Evolutionary conservation across 1,140 invertebrate genomes (phyloP).

Genomic region (Lordiphosa collinella): DNA sequence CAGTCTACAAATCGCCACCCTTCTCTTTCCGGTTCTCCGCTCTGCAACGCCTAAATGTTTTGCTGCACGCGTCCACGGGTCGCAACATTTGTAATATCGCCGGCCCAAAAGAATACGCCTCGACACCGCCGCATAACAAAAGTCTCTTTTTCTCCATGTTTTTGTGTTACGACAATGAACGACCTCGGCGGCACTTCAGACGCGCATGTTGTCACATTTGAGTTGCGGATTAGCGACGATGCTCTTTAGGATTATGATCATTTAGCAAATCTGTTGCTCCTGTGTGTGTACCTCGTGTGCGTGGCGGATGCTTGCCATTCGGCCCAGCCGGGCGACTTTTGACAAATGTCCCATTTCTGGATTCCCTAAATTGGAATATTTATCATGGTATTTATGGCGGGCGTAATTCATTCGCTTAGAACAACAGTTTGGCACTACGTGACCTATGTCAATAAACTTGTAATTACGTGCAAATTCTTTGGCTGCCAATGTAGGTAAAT

Average conservation of each 20-base stretch:
- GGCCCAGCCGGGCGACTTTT: constrained; percentile 28
- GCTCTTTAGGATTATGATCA: constrained; percentile 78
- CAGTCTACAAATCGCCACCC: constrained; percentile 11
- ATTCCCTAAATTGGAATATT: constrained; percentile 1
- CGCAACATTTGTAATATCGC: constrained; percentile 27
- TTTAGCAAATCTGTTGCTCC: constrained; percentile 79
- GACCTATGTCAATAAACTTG: constrained; percentile 71
- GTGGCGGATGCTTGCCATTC: constrained; percentile 42
- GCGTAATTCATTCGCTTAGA: constrained; percentile 20
- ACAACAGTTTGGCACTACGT: constrained; percentile 37
- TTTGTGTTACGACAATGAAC: constrained; percentile 13
- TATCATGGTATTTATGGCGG: background rate
- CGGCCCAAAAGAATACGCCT: constrained; percentile 26
- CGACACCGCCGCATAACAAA: background rate
- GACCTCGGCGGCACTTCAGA: constrained; percentile 59
- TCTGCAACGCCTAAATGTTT: background rate
- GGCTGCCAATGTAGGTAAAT: constrained; percentile 21
- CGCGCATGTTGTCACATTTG: constrained; percentile 78
- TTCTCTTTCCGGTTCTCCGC: background rate
- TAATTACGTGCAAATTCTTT: constrained; percentile 64
- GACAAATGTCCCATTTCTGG: constrained; percentile 63
- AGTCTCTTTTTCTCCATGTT: constrained; percentile 1
- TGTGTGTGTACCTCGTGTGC: constrained; percentile 38
- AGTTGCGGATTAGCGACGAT: constrained; percentile 76
- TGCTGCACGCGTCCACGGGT: background rate